phyloP scores from a whole-genome alignment of 2,888 invertebrate species.

The Eledone cirrhosa region DNA sequence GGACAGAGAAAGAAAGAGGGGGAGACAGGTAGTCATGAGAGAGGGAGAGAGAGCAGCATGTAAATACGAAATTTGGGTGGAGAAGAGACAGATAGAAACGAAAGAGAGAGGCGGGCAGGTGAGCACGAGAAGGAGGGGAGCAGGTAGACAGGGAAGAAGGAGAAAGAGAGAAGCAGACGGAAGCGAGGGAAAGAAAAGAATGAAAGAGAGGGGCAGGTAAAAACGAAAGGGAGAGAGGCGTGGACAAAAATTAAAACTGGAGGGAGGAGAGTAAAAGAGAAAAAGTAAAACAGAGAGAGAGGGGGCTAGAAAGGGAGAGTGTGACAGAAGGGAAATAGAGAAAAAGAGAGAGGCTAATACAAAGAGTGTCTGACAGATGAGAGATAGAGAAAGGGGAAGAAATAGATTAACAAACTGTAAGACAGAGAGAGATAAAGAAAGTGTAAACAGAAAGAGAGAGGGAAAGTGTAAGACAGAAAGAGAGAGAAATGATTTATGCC shows the following conservation, averaged over 20 bases:
- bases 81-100: neutral
- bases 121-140: neutral
- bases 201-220: neutral
- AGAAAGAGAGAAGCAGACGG: no score
- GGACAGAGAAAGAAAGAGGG: neutral
- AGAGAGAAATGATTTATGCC: no score
- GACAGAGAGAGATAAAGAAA: neutral
- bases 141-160: no score
- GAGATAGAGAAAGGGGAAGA: neutral
- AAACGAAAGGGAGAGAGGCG: neutral
- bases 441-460: neutral
- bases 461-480: neutral
- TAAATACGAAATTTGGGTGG: no score
- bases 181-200: neutral
- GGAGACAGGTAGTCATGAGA: neutral
- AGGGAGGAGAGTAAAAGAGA: neutral
- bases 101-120: neutral
- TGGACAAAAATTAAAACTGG: neutral
- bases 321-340: neutral
- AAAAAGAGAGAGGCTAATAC: neutral
- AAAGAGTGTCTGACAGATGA: neutral
- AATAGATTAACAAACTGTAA: neutral
- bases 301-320: neutral
- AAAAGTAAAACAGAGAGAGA: neutral
- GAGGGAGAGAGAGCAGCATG: neutral